Evolutionary conservation across 2,113 vertebrate species (phyloP), one percentile per base, ranked within the genome.

Genomic region (Atrichornis clamosus): DNA sequence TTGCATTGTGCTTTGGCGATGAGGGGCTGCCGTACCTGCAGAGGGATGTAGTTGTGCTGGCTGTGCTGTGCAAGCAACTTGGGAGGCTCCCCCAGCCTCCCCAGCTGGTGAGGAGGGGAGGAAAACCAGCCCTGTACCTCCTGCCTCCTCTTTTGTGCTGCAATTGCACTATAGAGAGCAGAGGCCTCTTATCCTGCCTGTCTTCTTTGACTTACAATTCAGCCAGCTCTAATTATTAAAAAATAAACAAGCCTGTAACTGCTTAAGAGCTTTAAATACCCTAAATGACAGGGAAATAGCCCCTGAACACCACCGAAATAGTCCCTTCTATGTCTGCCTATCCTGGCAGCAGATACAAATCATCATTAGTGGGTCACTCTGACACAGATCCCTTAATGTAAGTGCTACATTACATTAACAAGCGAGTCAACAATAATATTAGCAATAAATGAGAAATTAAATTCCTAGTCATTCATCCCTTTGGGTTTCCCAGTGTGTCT

Each of bases 401-500:
- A 95, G 94, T 96, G 94, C 93, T 96, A 91, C 4, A 39, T 97
- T 96, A 95, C 94, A 91, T 96, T 96, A 91, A 96, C 95, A 94
- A 95, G 88, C 68, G 73, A 96, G 95, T 95, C 95, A 96, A 96
- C 92, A 97, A 93, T 95, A 96, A 92, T 95, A 90, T 96, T 96
- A 96, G 92, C 92, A 96, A 96, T 95, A 96, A 96, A 94, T 82
- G 92, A 90, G 90, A 90, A 96, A 96, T 97, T 93, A 96, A 96
- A 96, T 93, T 96, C 92, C 92, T 95, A 95, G 90, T 93, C 91
- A 95, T 92, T 95, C 90, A 75, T 96, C 95, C 93, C 92, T 90
- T 90, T 94, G 92, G 88, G 80, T 94, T 93, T 96, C 92, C 93
- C 83, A 90, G 95, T 33, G 69, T 76, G 72, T 93, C 95, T 96